Conservation (phyloP, 2,797 vertebrate genomes). For the Antrozous pallidus region DNA sequence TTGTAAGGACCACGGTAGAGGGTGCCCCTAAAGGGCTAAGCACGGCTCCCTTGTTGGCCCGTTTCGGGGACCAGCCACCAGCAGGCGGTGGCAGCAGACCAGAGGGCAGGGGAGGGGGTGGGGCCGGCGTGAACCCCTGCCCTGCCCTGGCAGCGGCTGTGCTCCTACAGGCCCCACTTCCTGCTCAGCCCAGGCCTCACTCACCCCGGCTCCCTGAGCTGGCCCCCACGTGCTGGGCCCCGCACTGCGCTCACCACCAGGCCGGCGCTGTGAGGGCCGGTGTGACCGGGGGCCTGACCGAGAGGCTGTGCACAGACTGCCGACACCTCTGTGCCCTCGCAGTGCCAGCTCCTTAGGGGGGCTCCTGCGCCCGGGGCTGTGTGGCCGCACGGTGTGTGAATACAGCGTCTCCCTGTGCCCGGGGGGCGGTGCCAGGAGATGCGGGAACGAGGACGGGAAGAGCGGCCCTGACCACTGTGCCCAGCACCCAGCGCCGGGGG, state of each 20-base stretch:
- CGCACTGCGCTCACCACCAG: neutral
- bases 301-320: accelerated
- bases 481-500: accelerated
- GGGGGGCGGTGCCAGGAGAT: neutral
- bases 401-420: accelerated
- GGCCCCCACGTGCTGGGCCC: accelerated
- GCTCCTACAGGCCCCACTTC: accelerated
- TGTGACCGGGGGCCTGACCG: no score
- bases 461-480: accelerated
- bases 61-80: neutral
- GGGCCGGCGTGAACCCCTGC: neutral
- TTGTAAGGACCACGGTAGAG: accelerated
- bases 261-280: no score
- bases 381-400: accelerated
- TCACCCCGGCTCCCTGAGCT: no score
- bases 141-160: neutral
- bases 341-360: accelerated
- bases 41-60: accelerated
- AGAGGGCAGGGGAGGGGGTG: neutral
- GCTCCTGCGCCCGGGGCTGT: accelerated
- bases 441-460: accelerated
- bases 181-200: accelerated
- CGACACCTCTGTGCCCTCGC: accelerated
- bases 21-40: accelerated
- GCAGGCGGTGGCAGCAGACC: neutral